phyloP scores from a whole-genome alignment of 2,797 vertebrate genomes.

The Falco rusticolus region DNA sequence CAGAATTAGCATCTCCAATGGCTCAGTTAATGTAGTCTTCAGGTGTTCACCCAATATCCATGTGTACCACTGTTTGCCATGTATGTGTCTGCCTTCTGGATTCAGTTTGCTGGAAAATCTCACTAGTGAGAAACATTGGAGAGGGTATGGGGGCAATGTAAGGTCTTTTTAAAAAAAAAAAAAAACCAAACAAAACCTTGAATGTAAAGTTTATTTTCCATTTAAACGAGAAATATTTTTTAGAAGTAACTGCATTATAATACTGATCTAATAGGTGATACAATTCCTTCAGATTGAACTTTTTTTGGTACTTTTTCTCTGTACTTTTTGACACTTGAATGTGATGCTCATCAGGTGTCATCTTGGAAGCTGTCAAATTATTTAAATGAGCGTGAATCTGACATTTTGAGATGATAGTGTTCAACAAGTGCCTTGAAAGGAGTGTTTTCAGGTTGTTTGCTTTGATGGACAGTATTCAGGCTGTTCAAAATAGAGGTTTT shows the following conservation, averaged over 20 bases:
- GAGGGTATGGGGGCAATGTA: not conserved
- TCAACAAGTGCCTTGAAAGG: slow-evolving; percentile 31
- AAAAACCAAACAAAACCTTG: not conserved
- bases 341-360: slow-evolving; percentile 25
- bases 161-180: not conserved
- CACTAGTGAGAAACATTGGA: not conserved
- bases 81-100: not conserved
- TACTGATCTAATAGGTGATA: slow-evolving; percentile 37
- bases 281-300: slow-evolving; percentile 3
- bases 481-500: slow-evolving; percentile 57
- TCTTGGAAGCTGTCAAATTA: slow-evolving; percentile 66
- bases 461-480: slow-evolving; percentile 60
- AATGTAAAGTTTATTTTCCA: slow-evolving; percentile 40
- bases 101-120: not conserved
- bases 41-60: not conserved
- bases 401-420: slow-evolving; percentile 31
- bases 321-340: slow-evolving; percentile 62
- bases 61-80: not conserved
- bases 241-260: not conserved
- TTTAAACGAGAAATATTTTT: slow-evolving; percentile 24
- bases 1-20: not conserved
- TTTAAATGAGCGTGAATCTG: slow-evolving; percentile 63
- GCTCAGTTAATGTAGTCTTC: not conserved
- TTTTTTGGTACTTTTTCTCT: slow-evolving; percentile 57
- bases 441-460: not conserved